Percentiles rank a stretch among this genome's conserved stretches.
phyloP scores from a whole-genome alignment of 2,797 vertebrate species.

The Huso huso region DNA sequence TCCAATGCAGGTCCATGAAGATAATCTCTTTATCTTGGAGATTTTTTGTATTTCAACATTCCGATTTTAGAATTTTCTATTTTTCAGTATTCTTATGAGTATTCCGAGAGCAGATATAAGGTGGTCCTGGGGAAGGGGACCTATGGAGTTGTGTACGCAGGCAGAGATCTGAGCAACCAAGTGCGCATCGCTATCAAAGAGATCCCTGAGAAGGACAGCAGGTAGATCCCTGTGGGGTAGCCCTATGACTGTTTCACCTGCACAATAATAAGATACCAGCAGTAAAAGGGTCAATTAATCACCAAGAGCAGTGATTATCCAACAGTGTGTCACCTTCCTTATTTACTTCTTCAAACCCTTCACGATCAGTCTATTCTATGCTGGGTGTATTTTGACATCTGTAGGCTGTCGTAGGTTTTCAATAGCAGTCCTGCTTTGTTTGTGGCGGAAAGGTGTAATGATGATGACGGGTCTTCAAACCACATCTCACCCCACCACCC shows the following conservation, averaged over 20 bases:
- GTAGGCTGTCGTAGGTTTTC: too few species aligned
- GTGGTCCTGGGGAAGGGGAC: conserved; percentile 83
- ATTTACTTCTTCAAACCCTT: too few species aligned
- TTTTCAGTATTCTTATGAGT: conserved; percentile 75
- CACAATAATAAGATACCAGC: neutral
- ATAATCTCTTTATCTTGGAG: neutral
- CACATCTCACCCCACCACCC: too few species aligned
- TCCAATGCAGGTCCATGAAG: neutral
- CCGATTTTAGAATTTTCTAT: neutral
- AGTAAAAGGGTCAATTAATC: too few species aligned
- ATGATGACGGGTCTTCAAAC: too few species aligned
- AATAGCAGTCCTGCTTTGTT: neutral
- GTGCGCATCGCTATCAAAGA: conserved; percentile 90
- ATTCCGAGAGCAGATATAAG: conserved; percentile 59
- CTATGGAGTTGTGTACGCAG: conserved; percentile 80
- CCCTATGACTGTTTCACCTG: neutral
- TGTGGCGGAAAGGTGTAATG: neutral
- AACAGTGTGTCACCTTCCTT: too few species aligned
- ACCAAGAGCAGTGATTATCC: too few species aligned
- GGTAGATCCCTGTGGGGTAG: conserved; percentile 41
- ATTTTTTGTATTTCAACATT: neutral
- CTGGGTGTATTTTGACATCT: too few species aligned
- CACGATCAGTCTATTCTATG: too few species aligned
- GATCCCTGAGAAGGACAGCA: conserved; percentile 82
- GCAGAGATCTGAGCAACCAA: conserved; percentile 74